Percentiles rank a stretch among this genome's conserved stretches.
phyloP scores from a whole-genome alignment of 2,888 invertebrate genomes.

The Odontocerum albicorne region DNA sequence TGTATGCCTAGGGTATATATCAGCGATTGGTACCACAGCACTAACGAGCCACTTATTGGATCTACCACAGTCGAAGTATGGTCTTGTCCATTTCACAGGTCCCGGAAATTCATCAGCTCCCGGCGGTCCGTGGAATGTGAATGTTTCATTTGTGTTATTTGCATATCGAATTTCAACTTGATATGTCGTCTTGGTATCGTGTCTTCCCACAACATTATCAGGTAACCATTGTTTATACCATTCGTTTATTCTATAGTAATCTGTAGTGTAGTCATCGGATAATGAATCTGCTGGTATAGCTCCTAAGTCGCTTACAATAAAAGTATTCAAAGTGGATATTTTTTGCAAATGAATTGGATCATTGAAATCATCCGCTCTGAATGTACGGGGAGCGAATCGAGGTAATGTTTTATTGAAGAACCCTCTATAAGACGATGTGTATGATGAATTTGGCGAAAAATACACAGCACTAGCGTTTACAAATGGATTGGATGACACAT shows the following conservation, averaged over 20 bases:
- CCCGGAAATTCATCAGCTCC: slow-evolving; percentile 90
- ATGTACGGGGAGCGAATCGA: slow-evolving; percentile 91
- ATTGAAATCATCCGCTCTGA: slow-evolving; percentile 88
- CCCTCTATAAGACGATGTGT: slow-evolving; percentile 90
- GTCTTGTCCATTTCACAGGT: slow-evolving; percentile 91
- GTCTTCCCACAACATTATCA: slow-evolving; percentile 77
- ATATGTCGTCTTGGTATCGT: slow-evolving; percentile 91
- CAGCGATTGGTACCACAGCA: slow-evolving; percentile 92
- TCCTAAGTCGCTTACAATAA: slow-evolving; percentile 83
- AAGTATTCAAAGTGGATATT: slow-evolving; percentile 93
- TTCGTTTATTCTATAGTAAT: slow-evolving; percentile 89
- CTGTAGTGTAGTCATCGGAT: slow-evolving; percentile 87
- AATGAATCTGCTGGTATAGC: slow-evolving; percentile 78
- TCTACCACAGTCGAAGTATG: slow-evolving; percentile 95
- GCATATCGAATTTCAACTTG: slow-evolving; percentile 92
- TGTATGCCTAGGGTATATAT: slow-evolving; percentile 92
- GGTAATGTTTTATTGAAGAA: slow-evolving; percentile 96
- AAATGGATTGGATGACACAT: slow-evolving; percentile 89
- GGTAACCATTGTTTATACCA: slow-evolving; percentile 94
- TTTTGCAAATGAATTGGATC: slow-evolving; percentile 94
- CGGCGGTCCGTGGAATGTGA: slow-evolving; percentile 91
- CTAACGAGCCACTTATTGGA: slow-evolving; percentile 95
- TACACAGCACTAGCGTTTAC: slow-evolving; percentile 93
- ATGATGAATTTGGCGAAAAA: slow-evolving; percentile 92
- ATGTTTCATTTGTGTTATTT: slow-evolving; percentile 94